Evolutionary conservation across 2,888 invertebrate genomes (phyloP).

Genomic region (Hirtodrosophila confusa): DNA sequence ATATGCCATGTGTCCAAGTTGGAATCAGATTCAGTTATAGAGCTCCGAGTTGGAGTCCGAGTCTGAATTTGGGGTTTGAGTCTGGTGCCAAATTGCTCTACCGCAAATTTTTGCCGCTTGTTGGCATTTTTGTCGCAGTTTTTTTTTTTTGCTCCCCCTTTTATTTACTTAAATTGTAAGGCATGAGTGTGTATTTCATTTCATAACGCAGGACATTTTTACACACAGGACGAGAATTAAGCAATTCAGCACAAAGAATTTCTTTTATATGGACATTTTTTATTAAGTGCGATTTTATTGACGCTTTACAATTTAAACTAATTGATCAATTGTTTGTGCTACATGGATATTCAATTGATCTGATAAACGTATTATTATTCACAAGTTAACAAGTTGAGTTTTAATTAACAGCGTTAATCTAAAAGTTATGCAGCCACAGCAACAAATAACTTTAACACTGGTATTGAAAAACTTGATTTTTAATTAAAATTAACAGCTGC

Average conservation of each 20-base stretch:
- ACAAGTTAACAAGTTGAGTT: neutral
- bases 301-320: slow-evolving; percentile 15
- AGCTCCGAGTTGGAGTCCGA: slow-evolving; percentile 9
- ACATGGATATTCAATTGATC: slow-evolving; percentile 19
- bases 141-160: slow-evolving; percentile 25
- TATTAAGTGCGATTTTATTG: slow-evolving; percentile 1
- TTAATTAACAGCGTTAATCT: no score
- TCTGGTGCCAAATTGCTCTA: slow-evolving; percentile 24
- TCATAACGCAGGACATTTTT: slow-evolving; percentile 3
- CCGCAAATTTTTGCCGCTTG: slow-evolving; percentile 57
- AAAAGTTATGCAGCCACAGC: no score
- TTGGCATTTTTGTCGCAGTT: slow-evolving; percentile 47
- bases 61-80: slow-evolving; percentile 9
- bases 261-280: slow-evolving; percentile 20
- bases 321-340: slow-evolving; percentile 31
- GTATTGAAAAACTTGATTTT: no score
- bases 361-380: slow-evolving; percentile 3
- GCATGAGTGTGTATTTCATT: slow-evolving; percentile 53
- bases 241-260: slow-evolving; percentile 35
- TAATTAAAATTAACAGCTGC: no score
- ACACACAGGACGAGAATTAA: slow-evolving; percentile 31
- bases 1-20: slow-evolving; percentile 55
- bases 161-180: slow-evolving; percentile 64
- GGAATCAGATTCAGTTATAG: slow-evolving; percentile 22
- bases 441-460: no score